These are phyloP conservation scores for Spermophilus dauricus DNA, from an alignment of 2,113 vertebrate genomes.

Conservation along the genomic window DNA sequence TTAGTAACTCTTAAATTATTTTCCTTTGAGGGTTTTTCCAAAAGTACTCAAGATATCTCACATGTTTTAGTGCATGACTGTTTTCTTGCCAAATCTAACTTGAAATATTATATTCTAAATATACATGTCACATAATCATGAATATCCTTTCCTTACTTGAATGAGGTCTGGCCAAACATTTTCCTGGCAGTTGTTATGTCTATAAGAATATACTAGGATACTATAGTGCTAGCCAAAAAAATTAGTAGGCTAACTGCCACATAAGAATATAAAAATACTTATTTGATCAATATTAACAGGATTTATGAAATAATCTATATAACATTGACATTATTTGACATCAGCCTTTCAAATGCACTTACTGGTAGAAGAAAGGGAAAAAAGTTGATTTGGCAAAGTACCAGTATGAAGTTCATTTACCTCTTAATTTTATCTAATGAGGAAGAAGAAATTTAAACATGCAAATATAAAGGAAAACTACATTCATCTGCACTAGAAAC, in stretches of 20 bases:
- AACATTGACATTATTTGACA: constrained; percentile 72
- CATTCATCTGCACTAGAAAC: constrained; percentile 47
- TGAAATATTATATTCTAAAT: constrained; percentile 80
- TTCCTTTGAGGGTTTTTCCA: constrained; percentile 67
- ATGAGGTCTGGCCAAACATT: constrained; percentile 84
- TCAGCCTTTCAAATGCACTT: constrained; percentile 59
- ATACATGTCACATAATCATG: constrained; percentile 78
- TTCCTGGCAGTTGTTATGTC: constrained; percentile 85
- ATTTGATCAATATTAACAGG: constrained; percentile 87
- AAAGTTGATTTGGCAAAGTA: not conserved
- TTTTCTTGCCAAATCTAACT: constrained; percentile 56
- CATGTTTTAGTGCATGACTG: constrained; percentile 46
- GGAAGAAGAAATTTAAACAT: constrained; percentile 67
- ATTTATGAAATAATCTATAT: constrained; percentile 64
- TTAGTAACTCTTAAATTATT: constrained; percentile 71
- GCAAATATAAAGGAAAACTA: constrained; percentile 55
- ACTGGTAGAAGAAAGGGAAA: not conserved
- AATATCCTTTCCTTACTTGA: constrained; percentile 82
- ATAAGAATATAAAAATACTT: constrained; percentile 84
- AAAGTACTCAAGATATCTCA: constrained; percentile 67
- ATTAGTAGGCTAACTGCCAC: constrained; percentile 85
- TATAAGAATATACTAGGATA: constrained; percentile 74
- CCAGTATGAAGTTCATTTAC: not conserved
- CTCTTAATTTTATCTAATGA: constrained; percentile 67
- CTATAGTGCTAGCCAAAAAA: constrained; percentile 81